Percentiles rank a stretch among this genome's conserved stretches.
phyloP scores from a whole-genome alignment of 2,113 vertebrate species.

The Bothrops jararaca region DNA sequence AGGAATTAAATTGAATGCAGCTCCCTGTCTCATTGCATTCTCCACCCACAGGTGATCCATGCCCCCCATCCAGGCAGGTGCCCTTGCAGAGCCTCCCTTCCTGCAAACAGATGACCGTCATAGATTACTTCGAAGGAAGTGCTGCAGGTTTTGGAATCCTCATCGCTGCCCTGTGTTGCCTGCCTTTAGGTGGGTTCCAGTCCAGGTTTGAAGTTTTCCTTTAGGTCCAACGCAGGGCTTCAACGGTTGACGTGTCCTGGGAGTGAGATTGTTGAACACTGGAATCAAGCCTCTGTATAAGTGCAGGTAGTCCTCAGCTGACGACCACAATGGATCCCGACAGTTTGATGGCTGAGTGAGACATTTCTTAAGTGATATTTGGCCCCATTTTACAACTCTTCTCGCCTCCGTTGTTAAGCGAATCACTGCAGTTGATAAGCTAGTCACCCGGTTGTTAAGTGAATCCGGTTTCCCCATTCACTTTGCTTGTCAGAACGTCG shows the following conservation, averaged over 20 bases:
- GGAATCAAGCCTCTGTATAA: neutral
- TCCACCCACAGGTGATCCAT: conserved; percentile 74
- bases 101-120: conserved; percentile 73
- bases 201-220: neutral
- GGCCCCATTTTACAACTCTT: too few species aligned
- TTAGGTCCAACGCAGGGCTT: too few species aligned
- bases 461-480: too few species aligned
- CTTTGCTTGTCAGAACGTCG: too few species aligned
- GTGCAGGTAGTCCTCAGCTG: too few species aligned
- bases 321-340: too few species aligned
- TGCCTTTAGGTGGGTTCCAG: conserved; percentile 81
- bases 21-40: conserved; percentile 1
- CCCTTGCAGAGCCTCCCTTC: conserved; percentile 65
- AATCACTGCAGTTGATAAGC: too few species aligned
- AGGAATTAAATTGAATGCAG: neutral
- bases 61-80: conserved; percentile 82
- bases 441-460: too few species aligned
- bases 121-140: conserved; percentile 85
- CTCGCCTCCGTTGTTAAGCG: too few species aligned
- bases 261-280: neutral
- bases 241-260: neutral
- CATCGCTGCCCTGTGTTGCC: conserved; percentile 77
- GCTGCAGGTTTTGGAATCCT: conserved; percentile 78
- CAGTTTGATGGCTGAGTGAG: too few species aligned
- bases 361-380: too few species aligned